Conservation (phyloP, 2,113 vertebrate species). For the Urocolius indicus region DNA sequence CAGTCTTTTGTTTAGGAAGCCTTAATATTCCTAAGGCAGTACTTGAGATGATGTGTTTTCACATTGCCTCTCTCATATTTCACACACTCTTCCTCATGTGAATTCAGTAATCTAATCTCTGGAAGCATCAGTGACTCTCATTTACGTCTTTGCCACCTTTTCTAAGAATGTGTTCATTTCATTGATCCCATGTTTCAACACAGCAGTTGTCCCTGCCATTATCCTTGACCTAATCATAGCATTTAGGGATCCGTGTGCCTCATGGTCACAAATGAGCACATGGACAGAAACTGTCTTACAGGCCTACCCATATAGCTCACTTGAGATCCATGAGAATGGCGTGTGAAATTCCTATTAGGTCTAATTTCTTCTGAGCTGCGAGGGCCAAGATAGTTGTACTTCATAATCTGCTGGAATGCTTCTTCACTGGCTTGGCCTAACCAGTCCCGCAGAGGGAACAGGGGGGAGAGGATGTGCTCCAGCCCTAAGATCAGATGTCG, state of each 20-base stretch:
- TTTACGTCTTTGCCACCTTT: slow-evolving; percentile 58
- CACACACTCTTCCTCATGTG: neutral
- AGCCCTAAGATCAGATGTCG: slow-evolving; percentile 69
- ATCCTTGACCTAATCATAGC: slow-evolving; percentile 73
- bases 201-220: slow-evolving; percentile 73
- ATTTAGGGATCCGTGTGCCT: neutral
- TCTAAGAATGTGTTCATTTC: slow-evolving; percentile 45
- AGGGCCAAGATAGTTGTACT: slow-evolving; percentile 69
- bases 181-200: slow-evolving; percentile 24
- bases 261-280: slow-evolving; percentile 43
- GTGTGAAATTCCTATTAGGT: slow-evolving; percentile 69
- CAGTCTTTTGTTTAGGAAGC: neutral
- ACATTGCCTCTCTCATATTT: neutral
- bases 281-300: slow-evolving; percentile 20
- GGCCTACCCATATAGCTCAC: neutral
- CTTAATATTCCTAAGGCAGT: neutral
- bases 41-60: neutral
- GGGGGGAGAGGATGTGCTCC: slow-evolving; percentile 58
- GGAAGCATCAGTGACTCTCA: slow-evolving; percentile 23
- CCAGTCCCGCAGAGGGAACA: neutral
- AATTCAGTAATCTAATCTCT: slow-evolving; percentile 29
- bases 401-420: slow-evolving; percentile 73
- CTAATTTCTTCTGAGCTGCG: slow-evolving; percentile 66
- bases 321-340: slow-evolving; percentile 51
- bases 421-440: slow-evolving; percentile 49